Conservation (phyloP, 2,113 vertebrate genomes). For the Mustelus asterias region DNA sequence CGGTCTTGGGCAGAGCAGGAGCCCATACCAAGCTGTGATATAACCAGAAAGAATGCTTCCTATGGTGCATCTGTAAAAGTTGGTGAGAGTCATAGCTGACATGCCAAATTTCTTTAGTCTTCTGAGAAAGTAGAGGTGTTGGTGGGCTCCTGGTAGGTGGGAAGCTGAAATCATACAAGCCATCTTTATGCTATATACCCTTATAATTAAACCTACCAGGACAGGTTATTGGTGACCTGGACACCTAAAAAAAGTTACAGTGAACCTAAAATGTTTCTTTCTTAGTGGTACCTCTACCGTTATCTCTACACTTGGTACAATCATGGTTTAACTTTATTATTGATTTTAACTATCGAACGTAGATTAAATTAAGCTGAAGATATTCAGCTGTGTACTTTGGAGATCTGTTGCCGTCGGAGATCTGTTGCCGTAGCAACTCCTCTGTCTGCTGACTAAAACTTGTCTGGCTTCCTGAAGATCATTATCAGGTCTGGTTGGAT, state of each 20-base stretch:
- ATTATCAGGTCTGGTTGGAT: constrained; percentile 20
- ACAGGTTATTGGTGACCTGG: no score
- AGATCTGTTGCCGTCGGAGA: not conserved
- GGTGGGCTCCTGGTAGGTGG: no score
- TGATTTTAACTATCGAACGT: not conserved
- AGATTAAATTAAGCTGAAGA: not conserved
- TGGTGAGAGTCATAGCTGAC: no score
- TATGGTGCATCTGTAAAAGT: no score
- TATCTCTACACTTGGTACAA: not conserved
- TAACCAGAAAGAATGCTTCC: no score
- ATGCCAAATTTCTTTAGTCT: no score
- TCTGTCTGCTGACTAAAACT: constrained; percentile 23
- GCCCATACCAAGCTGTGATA: no score
- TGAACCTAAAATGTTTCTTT: not conserved
- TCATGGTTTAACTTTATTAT: not conserved
- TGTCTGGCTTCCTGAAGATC: constrained; percentile 19
- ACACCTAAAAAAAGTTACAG: not conserved
- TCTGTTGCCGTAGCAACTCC: not conserved
- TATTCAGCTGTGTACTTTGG: not conserved
- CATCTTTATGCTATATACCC: no score
- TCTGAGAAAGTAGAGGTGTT: no score
- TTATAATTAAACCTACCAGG: no score
- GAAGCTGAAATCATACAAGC: no score
- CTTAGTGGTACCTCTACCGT: not conserved
- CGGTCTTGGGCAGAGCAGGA: no score